Conservation (phyloP, 2,888 invertebrate genomes). For the Caenorhabditis sp. region DNA sequence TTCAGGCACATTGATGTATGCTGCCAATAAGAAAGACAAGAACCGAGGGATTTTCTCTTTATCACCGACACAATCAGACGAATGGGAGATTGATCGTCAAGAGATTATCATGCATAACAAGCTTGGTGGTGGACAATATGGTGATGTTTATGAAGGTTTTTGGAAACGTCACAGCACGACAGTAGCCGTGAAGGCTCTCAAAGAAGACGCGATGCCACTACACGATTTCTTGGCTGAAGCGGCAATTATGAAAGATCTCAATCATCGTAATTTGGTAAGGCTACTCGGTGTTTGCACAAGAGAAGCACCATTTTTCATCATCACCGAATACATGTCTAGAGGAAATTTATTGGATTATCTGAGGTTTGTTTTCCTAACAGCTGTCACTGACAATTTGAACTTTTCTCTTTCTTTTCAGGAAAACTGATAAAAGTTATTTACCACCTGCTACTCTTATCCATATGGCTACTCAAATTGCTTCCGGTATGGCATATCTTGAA, state of each 20-base stretch:
- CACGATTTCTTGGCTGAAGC: conserved; percentile 99
- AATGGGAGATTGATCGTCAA: conserved; percentile 93
- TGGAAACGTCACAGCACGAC: conserved; percentile 95
- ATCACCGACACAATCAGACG: conserved; percentile 78
- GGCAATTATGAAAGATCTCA: conserved; percentile 99
- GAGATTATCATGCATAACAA: conserved; percentile 70
- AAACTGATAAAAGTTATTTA: conserved; percentile 76
- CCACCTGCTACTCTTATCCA: conserved; percentile 95
- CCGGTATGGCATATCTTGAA: conserved; percentile 98
- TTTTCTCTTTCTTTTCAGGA: conserved; percentile 29
- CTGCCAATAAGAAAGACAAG: conserved; percentile 82
- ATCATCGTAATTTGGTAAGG: conserved; percentile 97
- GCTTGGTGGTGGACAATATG: conserved; percentile 80
- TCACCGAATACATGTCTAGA: conserved; percentile 94
- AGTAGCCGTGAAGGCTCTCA: conserved; percentile 97
- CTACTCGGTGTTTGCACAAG: conserved; percentile 95
- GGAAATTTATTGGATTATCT: conserved; percentile 96
- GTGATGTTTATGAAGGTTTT: conserved; percentile 89
- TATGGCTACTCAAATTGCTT: conserved; percentile 99
- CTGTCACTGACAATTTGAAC: neutral
- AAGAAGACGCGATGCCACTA: conserved; percentile 98
- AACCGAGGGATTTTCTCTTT: conserved; percentile 74
- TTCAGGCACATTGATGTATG: conserved; percentile 84
- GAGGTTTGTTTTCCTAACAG: conserved; percentile 75
- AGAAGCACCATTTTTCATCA: conserved; percentile 98